These are phyloP conservation scores for Nematopogon swammerdamellus DNA, from an alignment of 2,888 invertebrate genomes.

Conservation along the genomic window DNA sequence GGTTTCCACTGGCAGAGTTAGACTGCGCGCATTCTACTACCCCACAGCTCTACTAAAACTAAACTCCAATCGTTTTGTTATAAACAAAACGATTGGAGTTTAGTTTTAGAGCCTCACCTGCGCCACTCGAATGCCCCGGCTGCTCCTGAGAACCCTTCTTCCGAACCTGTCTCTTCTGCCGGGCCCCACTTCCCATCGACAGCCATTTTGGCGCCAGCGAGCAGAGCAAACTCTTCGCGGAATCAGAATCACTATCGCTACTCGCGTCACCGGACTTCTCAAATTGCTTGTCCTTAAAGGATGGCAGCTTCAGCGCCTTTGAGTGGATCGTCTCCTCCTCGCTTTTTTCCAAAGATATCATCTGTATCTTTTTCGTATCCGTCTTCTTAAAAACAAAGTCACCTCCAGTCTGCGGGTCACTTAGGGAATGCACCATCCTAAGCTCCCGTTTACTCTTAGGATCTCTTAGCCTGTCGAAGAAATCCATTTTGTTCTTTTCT, in stretches of 20 bases:
- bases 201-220: conserved; percentile 39
- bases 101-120: conserved; percentile 12
- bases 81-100: too few species aligned
- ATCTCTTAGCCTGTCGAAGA: conserved; percentile 1
- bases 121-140: conserved; percentile 9
- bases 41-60: too few species aligned
- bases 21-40: too few species aligned
- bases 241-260: conserved; percentile 31
- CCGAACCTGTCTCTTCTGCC: conserved; percentile 9
- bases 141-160: conserved; percentile 10
- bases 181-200: conserved; percentile 16
- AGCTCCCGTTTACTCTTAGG: conserved; percentile 2
- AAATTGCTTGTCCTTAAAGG: neutral
- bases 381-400: conserved; percentile 5
- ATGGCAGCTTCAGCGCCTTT: conserved; percentile 12
- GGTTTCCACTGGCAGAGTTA: too few species aligned
- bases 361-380: conserved; percentile 9
- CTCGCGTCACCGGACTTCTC: conserved; percentile 3
- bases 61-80: too few species aligned
- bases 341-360: conserved; percentile 10
- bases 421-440: conserved; percentile 2
- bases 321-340: conserved; percentile 10
- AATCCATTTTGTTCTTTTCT: conserved; percentile 4
- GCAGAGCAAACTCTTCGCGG: conserved; percentile 32
- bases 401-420: conserved; percentile 2